Conservation (phyloP, 2,113 vertebrate genomes). For the Amphiprion percula region DNA sequence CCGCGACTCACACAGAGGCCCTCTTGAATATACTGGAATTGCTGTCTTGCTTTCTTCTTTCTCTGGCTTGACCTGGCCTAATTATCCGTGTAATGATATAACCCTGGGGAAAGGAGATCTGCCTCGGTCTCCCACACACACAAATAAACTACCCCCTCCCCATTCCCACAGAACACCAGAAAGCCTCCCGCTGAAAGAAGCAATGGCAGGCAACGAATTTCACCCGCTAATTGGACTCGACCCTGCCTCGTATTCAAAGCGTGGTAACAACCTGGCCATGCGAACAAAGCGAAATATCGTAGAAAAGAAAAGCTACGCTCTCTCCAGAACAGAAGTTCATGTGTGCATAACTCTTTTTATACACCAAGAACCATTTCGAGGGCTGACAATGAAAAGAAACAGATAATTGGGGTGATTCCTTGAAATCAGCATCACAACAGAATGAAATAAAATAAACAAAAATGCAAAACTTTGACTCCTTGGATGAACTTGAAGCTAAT, state of each 20-base stretch:
- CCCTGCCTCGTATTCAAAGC: constrained; percentile 26
- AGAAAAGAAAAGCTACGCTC: neutral
- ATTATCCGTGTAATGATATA: constrained; percentile 76
- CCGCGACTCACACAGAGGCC: constrained; percentile 16
- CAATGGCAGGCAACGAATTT: constrained; percentile 21
- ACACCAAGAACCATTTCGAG: no score
- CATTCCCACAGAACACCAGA: constrained; percentile 55
- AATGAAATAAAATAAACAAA: no score
- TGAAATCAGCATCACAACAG: no score
- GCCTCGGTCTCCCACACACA: neutral
- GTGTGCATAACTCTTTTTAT: no score
- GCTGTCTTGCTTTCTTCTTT: constrained; percentile 28
- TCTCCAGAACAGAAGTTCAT: neutral
- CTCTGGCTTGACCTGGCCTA: constrained; percentile 55
- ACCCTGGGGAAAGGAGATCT: constrained; percentile 65
- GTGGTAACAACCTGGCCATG: neutral
- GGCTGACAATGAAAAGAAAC: no score
- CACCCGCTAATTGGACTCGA: constrained; percentile 29
- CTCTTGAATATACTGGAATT: constrained; percentile 30
- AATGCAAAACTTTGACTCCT: no score
- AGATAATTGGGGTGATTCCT: no score
- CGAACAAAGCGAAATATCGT: neutral
- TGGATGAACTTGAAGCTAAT: no score
- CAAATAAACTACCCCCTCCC: constrained; percentile 4
- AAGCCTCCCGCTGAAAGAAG: constrained; percentile 58